These are phyloP conservation scores for Etheostoma spectabile DNA, from an alignment of 2,113 vertebrate species.

Conservation along the genomic window DNA sequence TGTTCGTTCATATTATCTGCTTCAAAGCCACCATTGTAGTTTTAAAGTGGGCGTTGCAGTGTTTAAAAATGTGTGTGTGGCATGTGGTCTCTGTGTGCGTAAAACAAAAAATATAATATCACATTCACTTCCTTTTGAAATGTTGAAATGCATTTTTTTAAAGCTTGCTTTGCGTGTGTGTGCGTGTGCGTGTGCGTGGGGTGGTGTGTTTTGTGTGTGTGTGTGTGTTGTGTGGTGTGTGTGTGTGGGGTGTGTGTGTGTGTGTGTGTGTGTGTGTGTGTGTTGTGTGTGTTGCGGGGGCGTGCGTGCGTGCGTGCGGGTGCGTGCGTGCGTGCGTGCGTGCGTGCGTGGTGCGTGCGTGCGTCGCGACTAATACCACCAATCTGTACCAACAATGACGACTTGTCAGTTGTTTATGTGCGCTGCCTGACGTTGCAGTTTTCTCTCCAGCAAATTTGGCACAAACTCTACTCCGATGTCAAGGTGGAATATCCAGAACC, in stretches of 20 bases:
- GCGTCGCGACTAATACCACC: slow-evolving; percentile 1
- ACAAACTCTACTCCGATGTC: background rate
- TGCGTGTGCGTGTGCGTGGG: too few species aligned
- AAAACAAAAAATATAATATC: background rate
- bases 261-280: too few species aligned
- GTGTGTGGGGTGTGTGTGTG: too few species aligned
- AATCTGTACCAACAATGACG: slow-evolving; percentile 44
- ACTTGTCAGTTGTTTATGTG: slow-evolving; percentile 52
- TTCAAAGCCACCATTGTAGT: slow-evolving; percentile 1
- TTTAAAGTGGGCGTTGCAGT: slow-evolving; percentile 7
- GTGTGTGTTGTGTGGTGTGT: too few species aligned
- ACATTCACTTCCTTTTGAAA: slow-evolving; percentile 6
- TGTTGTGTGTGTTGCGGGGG: too few species aligned
- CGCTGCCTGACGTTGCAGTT: slow-evolving; percentile 23
- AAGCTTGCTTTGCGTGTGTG: too few species aligned
- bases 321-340: too few species aligned
- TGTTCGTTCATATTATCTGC: background rate
- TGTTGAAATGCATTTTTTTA: background rate
- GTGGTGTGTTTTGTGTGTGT: too few species aligned
- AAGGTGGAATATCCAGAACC: slow-evolving; percentile 12
- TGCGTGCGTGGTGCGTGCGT: slow-evolving; percentile 14
- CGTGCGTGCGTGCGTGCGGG: too few species aligned
- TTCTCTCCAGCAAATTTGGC: slow-evolving; percentile 16
- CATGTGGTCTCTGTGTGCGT: slow-evolving; percentile 6
- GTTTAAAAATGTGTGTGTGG: background rate